Evolutionary conservation across 2,888 invertebrate species (phyloP).

Genomic region (Nomada flava): DNA sequence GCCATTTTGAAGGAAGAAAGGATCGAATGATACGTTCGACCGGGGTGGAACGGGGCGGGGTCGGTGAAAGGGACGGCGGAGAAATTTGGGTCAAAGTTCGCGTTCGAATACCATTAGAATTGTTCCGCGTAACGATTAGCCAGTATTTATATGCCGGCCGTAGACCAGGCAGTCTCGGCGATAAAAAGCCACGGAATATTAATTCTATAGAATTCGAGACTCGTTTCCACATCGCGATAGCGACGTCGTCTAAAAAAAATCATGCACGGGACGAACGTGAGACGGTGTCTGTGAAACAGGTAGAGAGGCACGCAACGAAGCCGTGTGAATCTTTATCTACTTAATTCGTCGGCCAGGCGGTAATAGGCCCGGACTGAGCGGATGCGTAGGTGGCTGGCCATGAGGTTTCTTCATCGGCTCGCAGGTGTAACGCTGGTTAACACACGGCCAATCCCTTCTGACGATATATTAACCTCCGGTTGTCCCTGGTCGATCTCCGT

Average conservation of each 20-base stretch:
- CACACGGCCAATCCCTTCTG: conserved; percentile 67
- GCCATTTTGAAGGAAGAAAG: conserved; percentile 37
- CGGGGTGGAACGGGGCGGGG: conserved; percentile 15
- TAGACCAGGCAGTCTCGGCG: too few relatives aligned
- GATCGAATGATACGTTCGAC: conserved; percentile 51
- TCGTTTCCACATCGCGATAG: not conserved
- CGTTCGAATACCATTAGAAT: not conserved
- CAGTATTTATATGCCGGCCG: too few relatives aligned
- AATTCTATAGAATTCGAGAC: not conserved
- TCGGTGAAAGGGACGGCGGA: not conserved
- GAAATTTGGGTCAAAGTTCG: conserved; percentile 41
- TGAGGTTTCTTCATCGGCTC: conserved; percentile 69
- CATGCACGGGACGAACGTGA: not conserved
- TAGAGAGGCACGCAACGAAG: conserved; percentile 29
- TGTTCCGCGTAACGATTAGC: too few relatives aligned
- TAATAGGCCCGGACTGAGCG: conserved; percentile 64
- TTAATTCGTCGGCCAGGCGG: conserved; percentile 68
- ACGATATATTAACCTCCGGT: conserved; percentile 73
- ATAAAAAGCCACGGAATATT: not conserved
- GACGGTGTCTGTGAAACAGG: not conserved
- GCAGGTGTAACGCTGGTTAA: conserved; percentile 74
- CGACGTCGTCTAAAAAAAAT: not conserved
- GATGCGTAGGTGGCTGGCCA: conserved; percentile 75
- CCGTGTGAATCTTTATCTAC: conserved; percentile 70
- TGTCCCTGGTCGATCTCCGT: conserved; percentile 64